A percentile compares a stretch with the other conserved stretches of the same genome.
phyloP scores from a whole-genome alignment of 2,113 vertebrate species.

The Stomatorhinus ivindoensis region DNA sequence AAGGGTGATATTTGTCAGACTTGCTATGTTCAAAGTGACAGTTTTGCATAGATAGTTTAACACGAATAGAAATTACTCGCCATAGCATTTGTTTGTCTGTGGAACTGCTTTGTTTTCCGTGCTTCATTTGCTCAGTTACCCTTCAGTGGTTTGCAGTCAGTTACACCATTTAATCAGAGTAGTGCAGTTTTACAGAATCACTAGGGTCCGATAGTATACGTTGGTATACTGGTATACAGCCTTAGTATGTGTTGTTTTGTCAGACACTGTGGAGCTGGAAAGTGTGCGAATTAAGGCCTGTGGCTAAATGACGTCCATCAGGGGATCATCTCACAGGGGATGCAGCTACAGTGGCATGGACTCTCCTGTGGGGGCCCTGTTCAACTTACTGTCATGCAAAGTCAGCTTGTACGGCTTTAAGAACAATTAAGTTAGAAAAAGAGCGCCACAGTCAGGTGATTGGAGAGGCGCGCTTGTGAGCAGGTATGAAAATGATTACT shows the following conservation, averaged over 20 bases:
- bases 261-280: background rate
- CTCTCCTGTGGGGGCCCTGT: background rate
- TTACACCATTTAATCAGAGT: background rate
- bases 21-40: background rate
- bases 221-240: background rate
- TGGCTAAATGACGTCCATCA: conserved; percentile 3
- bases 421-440: background rate
- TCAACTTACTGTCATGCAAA: background rate
- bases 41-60: background rate
- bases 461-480: background rate
- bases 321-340: background rate
- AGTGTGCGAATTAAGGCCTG: background rate
- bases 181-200: background rate
- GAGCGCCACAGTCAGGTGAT: background rate
- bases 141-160: background rate
- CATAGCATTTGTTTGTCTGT: background rate
- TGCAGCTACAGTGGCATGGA: background rate
- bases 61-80: background rate
- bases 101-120: background rate
- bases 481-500: background rate
- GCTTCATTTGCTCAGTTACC: background rate
- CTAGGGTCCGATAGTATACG: background rate
- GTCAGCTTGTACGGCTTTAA: background rate
- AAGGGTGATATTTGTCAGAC: background rate
- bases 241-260: background rate